Evolutionary conservation across 1,140 invertebrate species (phyloP), one percentile per base, ranked within the genome.

Genomic region (Medauroidea extradentata): DNA sequence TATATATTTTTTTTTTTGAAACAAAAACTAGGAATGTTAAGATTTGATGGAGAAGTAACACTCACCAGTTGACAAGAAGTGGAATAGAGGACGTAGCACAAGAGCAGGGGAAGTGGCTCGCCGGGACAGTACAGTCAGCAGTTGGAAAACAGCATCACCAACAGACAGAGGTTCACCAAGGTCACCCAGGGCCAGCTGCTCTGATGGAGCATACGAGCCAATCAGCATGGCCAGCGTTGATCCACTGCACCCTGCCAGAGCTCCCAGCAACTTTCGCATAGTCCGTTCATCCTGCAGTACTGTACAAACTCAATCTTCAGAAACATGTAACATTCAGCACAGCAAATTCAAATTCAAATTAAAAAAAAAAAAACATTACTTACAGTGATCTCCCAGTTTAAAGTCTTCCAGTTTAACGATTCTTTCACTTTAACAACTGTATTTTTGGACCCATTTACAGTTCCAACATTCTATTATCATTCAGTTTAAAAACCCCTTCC

Each of bases 91-190:
- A 63, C 84, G 81, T 43, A 93, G 80, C 65, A 93, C 83, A 16
- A 89, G 75, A 24, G 81, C 80, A 9, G 87, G 84, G 68, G 85
- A 82, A 13, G 88, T 85, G 2, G 89, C 83, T 65, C 87, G 85
- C 34, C 82, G 78, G 11, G 84, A 84, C 11, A 94, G 74, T 0
- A 85, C 86, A 1, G 84, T 81, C 14, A 95, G 79, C 50, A 95
- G 80, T 71, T 90, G 86, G 63, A 92, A 93, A 2, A 93, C 84
- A 8, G 89, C 88, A 70, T 94, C 92, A 1, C 88, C 85, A 42
- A 94, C 84, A 0, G 88, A 90, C 16, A 84, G 73, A 1, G 85
- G 80, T 59, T 88, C 85, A 2, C 78, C 78, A 1, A 82, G 65
- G 53, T 81, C 80, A 0, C 76, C 64, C 51, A 73, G 61, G 4